Percentiles rank a stretch among this genome's conserved stretches.
phyloP scores from a whole-genome alignment of 2,888 invertebrate genomes.

The Adelphocoris suturalis region DNA sequence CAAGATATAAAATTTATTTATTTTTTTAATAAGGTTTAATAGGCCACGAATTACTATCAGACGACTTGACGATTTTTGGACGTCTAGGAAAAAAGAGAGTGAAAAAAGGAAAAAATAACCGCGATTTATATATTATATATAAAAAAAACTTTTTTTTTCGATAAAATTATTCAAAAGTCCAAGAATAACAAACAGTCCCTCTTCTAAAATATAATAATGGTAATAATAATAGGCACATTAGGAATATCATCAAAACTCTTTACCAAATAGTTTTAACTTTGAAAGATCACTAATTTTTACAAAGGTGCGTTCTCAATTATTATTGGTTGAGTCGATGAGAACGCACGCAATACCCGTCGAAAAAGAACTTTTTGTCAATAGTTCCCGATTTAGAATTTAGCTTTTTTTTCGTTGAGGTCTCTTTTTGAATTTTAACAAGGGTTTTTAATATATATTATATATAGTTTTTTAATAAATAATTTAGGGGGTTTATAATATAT shows the following conservation, averaged over 20 bases:
- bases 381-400: constrained; percentile 72
- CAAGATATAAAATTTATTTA: constrained; percentile 74
- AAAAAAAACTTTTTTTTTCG: constrained; percentile 62
- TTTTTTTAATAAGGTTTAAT: constrained; percentile 72
- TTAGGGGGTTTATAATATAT: constrained; percentile 70
- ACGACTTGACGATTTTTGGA: constrained; percentile 75
- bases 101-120: constrained; percentile 66
- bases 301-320: constrained; percentile 60
- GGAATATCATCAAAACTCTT: constrained; percentile 69
- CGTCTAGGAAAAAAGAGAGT: constrained; percentile 72
- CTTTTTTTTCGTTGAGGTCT: constrained; percentile 69
- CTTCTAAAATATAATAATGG: constrained; percentile 69
- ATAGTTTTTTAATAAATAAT: constrained; percentile 70
- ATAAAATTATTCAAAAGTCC: constrained; percentile 70
- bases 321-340: constrained; percentile 67
- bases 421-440: constrained; percentile 70
- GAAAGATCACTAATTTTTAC: constrained; percentile 71
- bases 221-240: constrained; percentile 71
- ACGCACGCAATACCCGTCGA: constrained; percentile 65
- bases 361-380: constrained; percentile 68
- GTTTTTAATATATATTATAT: constrained; percentile 70
- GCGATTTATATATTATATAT: constrained; percentile 69
- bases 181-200: constrained; percentile 72
- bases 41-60: constrained; percentile 75
- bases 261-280: constrained; percentile 68